phyloP scores from a whole-genome alignment of 2,888 invertebrate genomes.

The Julus scandinavius region DNA sequence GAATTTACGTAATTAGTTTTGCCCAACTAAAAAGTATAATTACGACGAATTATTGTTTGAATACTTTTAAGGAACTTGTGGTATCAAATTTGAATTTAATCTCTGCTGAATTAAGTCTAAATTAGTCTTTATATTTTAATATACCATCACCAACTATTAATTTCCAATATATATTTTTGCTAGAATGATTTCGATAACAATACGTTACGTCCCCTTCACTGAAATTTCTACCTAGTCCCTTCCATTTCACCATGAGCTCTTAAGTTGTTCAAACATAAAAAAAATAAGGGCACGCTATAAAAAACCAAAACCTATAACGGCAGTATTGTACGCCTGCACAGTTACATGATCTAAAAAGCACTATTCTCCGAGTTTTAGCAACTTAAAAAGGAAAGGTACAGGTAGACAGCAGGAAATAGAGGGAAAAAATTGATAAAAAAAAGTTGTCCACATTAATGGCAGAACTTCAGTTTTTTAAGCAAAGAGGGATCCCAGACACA shows the following conservation, averaged over 20 bases:
- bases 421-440: conserved; percentile 16
- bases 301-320: background rate
- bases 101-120: no score
- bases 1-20: no score
- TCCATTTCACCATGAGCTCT: background rate
- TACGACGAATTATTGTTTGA: no score
- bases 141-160: no score
- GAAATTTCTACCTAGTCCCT: conserved; percentile 16
- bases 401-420: conserved; percentile 41
- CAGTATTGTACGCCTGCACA: conserved; percentile 46
- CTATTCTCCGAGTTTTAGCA: conserved; percentile 30
- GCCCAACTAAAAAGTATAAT: no score
- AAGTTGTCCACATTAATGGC: conserved; percentile 27
- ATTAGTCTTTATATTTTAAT: no score
- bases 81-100: no score
- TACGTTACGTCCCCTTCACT: background rate
- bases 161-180: background rate
- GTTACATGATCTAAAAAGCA: background rate
- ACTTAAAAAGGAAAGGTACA: conserved; percentile 49
- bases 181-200: background rate
- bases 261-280: background rate
- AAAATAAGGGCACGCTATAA: conserved; percentile 39
- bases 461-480: background rate
- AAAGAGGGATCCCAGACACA: conserved; percentile 15
- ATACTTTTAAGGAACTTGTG: no score